These are phyloP conservation scores for Parasteatoda lunata DNA, from an alignment of 2,888 invertebrate species.

Conservation along the genomic window DNA sequence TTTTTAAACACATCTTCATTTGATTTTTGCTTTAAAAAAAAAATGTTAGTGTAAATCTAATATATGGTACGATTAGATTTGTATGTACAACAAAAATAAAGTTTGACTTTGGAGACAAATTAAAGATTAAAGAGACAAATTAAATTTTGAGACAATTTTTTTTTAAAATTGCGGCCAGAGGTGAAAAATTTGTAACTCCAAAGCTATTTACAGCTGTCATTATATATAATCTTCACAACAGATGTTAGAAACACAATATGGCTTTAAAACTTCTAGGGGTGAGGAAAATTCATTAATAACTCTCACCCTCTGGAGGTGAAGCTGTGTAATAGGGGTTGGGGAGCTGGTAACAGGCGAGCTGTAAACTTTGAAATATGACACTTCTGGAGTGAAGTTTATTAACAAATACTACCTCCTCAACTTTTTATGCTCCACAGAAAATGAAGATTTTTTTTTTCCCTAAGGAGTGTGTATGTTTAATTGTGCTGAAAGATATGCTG, in stretches of 20 bases:
- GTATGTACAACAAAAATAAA: too few relatives aligned
- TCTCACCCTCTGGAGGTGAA: not conserved
- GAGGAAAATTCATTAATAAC: not conserved
- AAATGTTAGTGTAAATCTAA: too few relatives aligned
- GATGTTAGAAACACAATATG: not conserved
- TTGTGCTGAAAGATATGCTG: constrained; percentile 10
- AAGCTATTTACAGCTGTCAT: not conserved
- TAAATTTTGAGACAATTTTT: too few relatives aligned
- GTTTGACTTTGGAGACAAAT: too few relatives aligned
- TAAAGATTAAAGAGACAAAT: too few relatives aligned
- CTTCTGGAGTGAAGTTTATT: constrained; percentile 35
- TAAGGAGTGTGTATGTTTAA: constrained; percentile 14
- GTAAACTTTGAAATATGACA: constrained; percentile 41
- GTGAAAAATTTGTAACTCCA: too few relatives aligned
- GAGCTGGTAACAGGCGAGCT: not conserved
- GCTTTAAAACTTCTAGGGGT: too few relatives aligned
- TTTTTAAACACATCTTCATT: too few relatives aligned
- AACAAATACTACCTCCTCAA: not conserved
- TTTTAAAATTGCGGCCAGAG: too few relatives aligned
- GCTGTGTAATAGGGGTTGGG: not conserved
- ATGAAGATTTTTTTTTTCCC: not conserved
- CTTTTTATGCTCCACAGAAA: not conserved
- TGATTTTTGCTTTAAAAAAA: too few relatives aligned
- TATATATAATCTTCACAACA: not conserved
- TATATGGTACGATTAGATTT: too few relatives aligned